phyloP scores from a whole-genome alignment of 2,797 vertebrate species.

The Diplodus sargus region DNA sequence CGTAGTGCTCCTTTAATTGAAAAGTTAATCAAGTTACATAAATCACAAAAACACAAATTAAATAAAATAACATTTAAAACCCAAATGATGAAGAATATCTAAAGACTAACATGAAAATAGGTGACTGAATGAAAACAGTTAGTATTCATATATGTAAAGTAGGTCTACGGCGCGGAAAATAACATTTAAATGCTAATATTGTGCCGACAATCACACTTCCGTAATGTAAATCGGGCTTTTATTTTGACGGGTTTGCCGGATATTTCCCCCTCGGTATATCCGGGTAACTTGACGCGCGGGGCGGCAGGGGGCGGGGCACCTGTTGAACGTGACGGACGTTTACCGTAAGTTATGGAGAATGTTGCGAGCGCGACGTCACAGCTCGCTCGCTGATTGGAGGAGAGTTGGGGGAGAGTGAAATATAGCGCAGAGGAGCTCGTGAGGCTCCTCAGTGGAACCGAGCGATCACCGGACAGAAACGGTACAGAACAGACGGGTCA shows the following conservation, averaged over 20 bases:
- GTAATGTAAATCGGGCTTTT: background rate
- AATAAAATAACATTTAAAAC: no score
- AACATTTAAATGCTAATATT: background rate
- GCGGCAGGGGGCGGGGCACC: conserved; percentile 14
- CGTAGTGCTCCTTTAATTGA: no score
- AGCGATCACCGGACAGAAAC: background rate
- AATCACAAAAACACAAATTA: no score
- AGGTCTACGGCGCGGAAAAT: background rate
- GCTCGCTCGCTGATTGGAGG: conserved; percentile 50
- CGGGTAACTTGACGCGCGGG: background rate
- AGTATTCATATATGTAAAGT: no score
- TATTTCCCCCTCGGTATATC: background rate
- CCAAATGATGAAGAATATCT: no score
- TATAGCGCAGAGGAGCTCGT: conserved; percentile 26
- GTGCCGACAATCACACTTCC: background rate
- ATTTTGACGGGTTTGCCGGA: background rate
- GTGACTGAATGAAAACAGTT: no score
- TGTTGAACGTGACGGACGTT: conserved; percentile 17
- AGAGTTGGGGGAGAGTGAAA: conserved; percentile 42
- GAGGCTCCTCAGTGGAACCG: background rate
- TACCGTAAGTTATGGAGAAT: conserved; percentile 50
- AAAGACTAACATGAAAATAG: no score
- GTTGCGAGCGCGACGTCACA: background rate
- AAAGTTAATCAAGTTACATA: no score
- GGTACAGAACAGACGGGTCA: accelerated